A percentile compares a stretch with the other conserved stretches of the same genome.
Evolutionary conservation across 2,113 vertebrate species (phyloP).

Genomic region (Mixornis gularis): DNA sequence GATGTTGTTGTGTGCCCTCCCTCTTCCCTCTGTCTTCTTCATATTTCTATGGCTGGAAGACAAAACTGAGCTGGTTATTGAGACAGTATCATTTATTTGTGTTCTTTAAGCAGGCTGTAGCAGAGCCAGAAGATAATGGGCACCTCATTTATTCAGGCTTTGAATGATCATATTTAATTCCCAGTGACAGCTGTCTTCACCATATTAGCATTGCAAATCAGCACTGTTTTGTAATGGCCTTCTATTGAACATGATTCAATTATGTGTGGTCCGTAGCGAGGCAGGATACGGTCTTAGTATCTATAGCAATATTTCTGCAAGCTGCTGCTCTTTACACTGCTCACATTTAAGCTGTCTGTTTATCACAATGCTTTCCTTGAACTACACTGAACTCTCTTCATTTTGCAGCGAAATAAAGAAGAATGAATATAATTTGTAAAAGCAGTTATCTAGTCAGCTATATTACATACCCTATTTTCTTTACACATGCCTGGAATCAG

Average conservation of each 20-base stretch:
- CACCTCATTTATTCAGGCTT: slow-evolving; percentile 82
- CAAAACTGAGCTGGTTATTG: slow-evolving; percentile 75
- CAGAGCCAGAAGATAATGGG: slow-evolving; percentile 82
- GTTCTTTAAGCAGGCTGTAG: slow-evolving; percentile 78
- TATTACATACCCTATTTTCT: slow-evolving; percentile 56
- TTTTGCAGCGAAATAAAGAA: slow-evolving; percentile 74
- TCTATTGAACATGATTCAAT: slow-evolving; percentile 84
- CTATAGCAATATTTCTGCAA: slow-evolving; percentile 80
- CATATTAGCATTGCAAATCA: slow-evolving; percentile 83
- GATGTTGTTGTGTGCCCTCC: slow-evolving; percentile 32
- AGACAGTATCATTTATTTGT: slow-evolving; percentile 79
- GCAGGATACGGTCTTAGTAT: slow-evolving; percentile 74
- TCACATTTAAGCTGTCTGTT: slow-evolving; percentile 79
- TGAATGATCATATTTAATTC: slow-evolving; percentile 85
- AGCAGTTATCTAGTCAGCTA: slow-evolving; percentile 67
- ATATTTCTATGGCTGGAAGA: slow-evolving; percentile 73
- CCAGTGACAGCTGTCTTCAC: slow-evolving; percentile 80
- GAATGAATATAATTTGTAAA: slow-evolving; percentile 74
- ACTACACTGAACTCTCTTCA: slow-evolving; percentile 73
- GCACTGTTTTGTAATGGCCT: slow-evolving; percentile 78
- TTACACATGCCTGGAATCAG: slow-evolving; percentile 66
- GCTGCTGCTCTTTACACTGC: slow-evolving; percentile 80
- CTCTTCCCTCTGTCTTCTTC: slow-evolving; percentile 62
- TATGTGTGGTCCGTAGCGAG: slow-evolving; percentile 74
- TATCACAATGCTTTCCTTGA: slow-evolving; percentile 80